phyloP scores from a whole-genome alignment of 1,140 invertebrate species.

The Diploscapter pachys region DNA sequence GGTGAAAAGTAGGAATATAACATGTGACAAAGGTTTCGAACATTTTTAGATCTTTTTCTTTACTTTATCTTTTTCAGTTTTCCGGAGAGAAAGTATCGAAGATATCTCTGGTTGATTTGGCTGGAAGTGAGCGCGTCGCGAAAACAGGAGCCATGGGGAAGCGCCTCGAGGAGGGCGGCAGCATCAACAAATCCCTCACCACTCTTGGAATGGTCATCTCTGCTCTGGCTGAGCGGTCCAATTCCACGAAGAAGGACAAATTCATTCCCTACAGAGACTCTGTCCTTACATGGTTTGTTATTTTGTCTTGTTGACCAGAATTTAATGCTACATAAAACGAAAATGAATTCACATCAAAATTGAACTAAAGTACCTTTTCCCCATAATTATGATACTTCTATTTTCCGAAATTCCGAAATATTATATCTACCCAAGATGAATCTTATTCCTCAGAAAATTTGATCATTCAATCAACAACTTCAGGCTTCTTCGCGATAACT shows the following conservation, averaged over 20 bases:
- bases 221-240: constrained; percentile 84
- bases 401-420: too few relatives aligned
- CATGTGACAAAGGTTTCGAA: too few relatives aligned
- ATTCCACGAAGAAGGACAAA: constrained; percentile 71
- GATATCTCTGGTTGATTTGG: constrained; percentile 91
- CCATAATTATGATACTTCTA: too few relatives aligned
- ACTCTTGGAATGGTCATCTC: constrained; percentile 96
- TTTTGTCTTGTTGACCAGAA: too few relatives aligned
- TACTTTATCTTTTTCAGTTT: constrained; percentile 64
- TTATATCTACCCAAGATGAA: too few relatives aligned
- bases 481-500: constrained; percentile 72
- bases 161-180: constrained; percentile 88
- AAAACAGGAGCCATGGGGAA: constrained; percentile 98
- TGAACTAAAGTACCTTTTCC: too few relatives aligned
- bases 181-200: constrained; percentile 95
- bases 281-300: constrained; percentile 79
- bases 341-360: too few relatives aligned
- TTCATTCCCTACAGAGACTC: constrained; percentile 98
- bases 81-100: constrained; percentile 90
- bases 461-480: too few relatives aligned
- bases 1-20: too few relatives aligned
- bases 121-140: constrained; percentile 91
- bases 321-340: too few relatives aligned
- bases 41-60: too few relatives aligned
- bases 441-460: too few relatives aligned